Evolutionary conservation across 2,888 invertebrate species (phyloP), one percentile per base, ranked within the genome.

Genomic region (Hydropsyche betteni): DNA sequence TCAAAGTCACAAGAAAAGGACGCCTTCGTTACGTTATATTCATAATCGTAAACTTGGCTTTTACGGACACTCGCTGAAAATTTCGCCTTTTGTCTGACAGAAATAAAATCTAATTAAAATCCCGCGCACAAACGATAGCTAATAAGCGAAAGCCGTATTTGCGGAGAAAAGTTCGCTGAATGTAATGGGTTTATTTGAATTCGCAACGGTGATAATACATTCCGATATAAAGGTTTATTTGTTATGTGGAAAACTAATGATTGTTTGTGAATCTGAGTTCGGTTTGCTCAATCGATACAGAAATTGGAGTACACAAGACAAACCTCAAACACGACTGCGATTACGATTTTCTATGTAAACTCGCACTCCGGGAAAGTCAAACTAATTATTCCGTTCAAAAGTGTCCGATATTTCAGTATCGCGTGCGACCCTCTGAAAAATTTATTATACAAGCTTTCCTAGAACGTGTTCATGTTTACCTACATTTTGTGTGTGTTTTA

Each of bases 11-110:
- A 12, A 51, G 38, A 69, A 50, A 50, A 50, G n/a, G 51, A 69
- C 16, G 50, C 10, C 34, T 69, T 69, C 69, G 10, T 16, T n/a
- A 69, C 58, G 14, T 58, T 58, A 58, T 58, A 24, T 58, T 58
- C 58, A 8, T 16, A 24, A 14, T 58, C 58, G 16, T 58, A 14
- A 58, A 58, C 58, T 58, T 24, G 16, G 58, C 24, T 24, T 24
- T 58, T 58, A 58, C 58, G 16, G 58, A 58, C 58, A 58, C 58
- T 58, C 58, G 8, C 8, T 16, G 4, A 16, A 58, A 58, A 58
- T 16, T 53, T 58, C 24, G 58, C 58, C 58, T 58, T 58, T 58
- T 58, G 58, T 58, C 58, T 8, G 16, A 2, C 16, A 14, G 5
- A 24, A 58, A 58, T 14, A 16, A 58, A 58, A 58, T 58, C 8